Base-by-base conservation (phyloP, 2,888 invertebrate genomes). In the Eilema griseolum region DNA sequence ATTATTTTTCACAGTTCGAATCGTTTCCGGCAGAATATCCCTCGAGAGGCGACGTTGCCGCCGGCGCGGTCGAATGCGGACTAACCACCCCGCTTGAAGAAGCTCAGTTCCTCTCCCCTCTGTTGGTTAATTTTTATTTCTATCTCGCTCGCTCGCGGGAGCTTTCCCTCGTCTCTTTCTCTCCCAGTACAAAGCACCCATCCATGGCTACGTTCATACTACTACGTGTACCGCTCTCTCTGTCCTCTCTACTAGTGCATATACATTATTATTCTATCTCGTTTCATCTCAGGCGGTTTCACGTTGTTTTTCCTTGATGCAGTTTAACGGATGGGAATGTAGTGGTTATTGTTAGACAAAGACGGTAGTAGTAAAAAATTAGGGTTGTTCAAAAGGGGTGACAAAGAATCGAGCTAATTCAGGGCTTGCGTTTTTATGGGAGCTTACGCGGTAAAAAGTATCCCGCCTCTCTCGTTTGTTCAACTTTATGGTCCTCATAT, bases 281-380 rank as follows among this genome's bases (percentile, higher is more conserved):
- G 94, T 95, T 95, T 95, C 92, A 95, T 95, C 95, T 94, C 93
- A 90, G 93, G 94, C 89, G 90, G 93, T 93, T 94, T 93, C 88
- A 92, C 92, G 94, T 94, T 94, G 93, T 94, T 95, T 95, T 94
- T 95, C 93, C 94, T 92, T 93, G 94, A 94, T 95, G 95, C 95
- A 95, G 93, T 94, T 95, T 94, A 94, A 93, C 93, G 94, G 95
- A 94, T 93, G 93, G 92, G 93, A 95, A 95, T 94, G 94, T 94
- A 93, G 94, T 94, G 93, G 94, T 94, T 94, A 94, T 94, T 94
- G 95, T 94, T 94, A 95, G 95, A 95, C 93, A 95, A 95, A 95
- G 95, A 95, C 92, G 91, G 94, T 94, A 89, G 93, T 92, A 93
- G 93, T 92, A 93, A 92, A 93, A 92, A 88, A 90, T 93, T 93